Base-by-base conservation (phyloP, 1,140 invertebrate genomes). In the Drosophila quadrilineata region DNA sequence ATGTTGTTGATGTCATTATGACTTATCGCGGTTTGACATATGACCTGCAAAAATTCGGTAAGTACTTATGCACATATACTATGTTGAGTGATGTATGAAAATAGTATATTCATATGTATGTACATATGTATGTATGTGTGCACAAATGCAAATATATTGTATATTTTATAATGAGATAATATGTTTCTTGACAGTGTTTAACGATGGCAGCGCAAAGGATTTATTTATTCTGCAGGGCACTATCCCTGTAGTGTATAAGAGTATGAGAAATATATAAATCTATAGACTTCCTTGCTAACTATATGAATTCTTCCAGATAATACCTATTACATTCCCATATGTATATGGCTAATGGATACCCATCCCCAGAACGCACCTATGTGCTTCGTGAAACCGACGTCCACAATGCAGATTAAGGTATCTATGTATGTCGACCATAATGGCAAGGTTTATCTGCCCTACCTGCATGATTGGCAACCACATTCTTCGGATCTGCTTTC, bases 281-380 rank as follows among this genome's bases (percentile, higher is more conserved):
- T 2, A 9, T 33, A 10, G 1, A 33, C 12, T 26, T 22, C 22
- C 16, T 19, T 36, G 16, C 19, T 54, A 28, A n/a, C 24, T 6
- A 4, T 1, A 12, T 14, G 53, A 28, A 60, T 65, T 21, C 22
- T 4, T 62, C 57, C 75, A 95, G 96, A 94, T 56, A 93, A 91
- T 46, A 92, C 90, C 10, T 99, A 99, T 90, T 98, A 99, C 91
- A 99, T 99, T 91, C 99, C 99, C 28, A 94, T 99, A 19, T 95
- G 95, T 89, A 95, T 99, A 75, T 99, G 97, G 96, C 87, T 99
- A 21, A 94, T 98, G 93, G 97, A 99, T 86, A 98, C 97, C 19
- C 97, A 99, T 93, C 99, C 99, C 0, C 94, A 96, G 87, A 96
- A 98, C 91, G 96, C 98, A 12, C 99, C 99, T n/a, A 95, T 99